phyloP scores from a whole-genome alignment of 1,140 invertebrate genomes.

The Drosophila erecta region DNA sequence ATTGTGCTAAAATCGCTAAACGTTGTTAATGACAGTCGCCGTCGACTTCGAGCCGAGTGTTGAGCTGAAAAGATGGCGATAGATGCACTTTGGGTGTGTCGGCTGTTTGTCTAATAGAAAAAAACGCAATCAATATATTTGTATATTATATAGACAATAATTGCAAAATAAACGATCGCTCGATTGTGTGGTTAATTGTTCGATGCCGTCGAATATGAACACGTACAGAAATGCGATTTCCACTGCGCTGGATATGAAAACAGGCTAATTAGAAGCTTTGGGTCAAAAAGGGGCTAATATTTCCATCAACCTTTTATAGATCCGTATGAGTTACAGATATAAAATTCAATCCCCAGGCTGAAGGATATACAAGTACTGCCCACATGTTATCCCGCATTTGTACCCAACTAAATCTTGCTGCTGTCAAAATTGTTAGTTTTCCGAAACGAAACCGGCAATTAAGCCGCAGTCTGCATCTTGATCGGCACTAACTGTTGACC shows the following conservation, averaged over 20 bases:
- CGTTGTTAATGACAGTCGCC: slow-evolving; percentile 73
- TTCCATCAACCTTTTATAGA: too few relatives aligned
- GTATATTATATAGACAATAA: slow-evolving; percentile 58
- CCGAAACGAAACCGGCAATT: slow-evolving; percentile 44
- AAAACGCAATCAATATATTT: slow-evolving; percentile 37
- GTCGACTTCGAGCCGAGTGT: slow-evolving; percentile 30
- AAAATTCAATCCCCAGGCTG: neutral
- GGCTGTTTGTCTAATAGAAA: slow-evolving; percentile 56
- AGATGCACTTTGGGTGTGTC: slow-evolving; percentile 77
- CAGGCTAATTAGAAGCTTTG: slow-evolving; percentile 1
- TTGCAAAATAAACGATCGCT: slow-evolving; percentile 54
- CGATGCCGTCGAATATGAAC: slow-evolving; percentile 29
- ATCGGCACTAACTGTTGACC: slow-evolving; percentile 45
- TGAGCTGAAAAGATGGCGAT: slow-evolving; percentile 62
- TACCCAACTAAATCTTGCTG: slow-evolving; percentile 43
- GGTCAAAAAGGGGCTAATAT: neutral
- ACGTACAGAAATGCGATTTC: slow-evolving; percentile 13
- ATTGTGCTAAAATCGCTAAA: slow-evolving; percentile 70
- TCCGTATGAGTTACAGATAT: neutral
- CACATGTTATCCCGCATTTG: slow-evolving; percentile 11
- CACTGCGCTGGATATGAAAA: slow-evolving; percentile 2
- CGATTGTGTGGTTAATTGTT: slow-evolving; percentile 41
- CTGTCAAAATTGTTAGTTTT: slow-evolving; percentile 54
- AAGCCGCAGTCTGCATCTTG: slow-evolving; percentile 19
- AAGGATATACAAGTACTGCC: neutral